Base-by-base conservation (phyloP, 2,113 vertebrate genomes). In the Petrocephalus zakoni region DNA sequence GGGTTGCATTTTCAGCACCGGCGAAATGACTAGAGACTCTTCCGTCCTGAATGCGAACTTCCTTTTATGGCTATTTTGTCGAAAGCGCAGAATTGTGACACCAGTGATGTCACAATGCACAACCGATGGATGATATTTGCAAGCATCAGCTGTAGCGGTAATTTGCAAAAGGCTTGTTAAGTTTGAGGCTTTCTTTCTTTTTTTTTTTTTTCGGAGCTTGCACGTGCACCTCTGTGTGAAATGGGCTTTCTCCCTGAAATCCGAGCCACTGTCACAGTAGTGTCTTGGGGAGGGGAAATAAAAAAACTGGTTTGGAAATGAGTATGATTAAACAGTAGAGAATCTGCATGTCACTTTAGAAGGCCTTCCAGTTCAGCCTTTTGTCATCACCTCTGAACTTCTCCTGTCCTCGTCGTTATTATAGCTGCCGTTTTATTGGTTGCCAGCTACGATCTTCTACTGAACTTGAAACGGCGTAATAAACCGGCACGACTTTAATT, bases 401-500 rank as follows among this genome's bases (percentile, higher is more conserved):
- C 46, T 85, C 49, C 82, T 8, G 10, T 34, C 51, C 42, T 3
- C 34, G n/a, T 82, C 5, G 15, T 46, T 64, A 4, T 53, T 85
- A 17, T 19, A 84, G 81, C 34, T 25, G 4, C 25, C 37, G 51
- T 85, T 85, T 55, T 34, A 34, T 85, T 85, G 47, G 84, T 86
- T 21, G 10, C 13, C 15, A 86, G 29, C 25, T 15, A 86, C 11
- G n/a, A 56, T 13, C 15, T 22, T 53, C n/a, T 51, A 19, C n/a
- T 56, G 13, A 56, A 86, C 85, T 42, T 86, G 84, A 85, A 86
- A 86, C 52, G 51, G 15, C 6, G 47, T 34, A 17, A 86, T 86
- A 37, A 56, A 49, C 47, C 34, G 52, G n/a, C 83, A 55, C 37
- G 51, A 37, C 85, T 86, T 86, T 52, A 86, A 86, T 86, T 52